Conservation (phyloP, 2,888 invertebrate species). For the Cabera pusaria region DNA sequence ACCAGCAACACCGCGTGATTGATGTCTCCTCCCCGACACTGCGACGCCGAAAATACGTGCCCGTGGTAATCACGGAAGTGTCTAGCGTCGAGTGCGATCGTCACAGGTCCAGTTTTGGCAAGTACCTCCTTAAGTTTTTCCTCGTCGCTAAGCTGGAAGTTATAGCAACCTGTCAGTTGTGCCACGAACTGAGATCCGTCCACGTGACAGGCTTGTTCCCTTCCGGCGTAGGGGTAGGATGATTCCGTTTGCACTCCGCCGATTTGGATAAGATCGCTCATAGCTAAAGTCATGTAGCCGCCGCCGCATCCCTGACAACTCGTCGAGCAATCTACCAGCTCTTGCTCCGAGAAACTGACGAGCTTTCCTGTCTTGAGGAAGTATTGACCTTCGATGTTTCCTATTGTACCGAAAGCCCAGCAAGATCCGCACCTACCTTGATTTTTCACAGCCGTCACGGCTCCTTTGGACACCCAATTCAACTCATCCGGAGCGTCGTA, state of each 20-base stretch:
- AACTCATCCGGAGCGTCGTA: slow-evolving; percentile 6
- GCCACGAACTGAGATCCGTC: too few relatives aligned
- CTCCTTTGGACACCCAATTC: slow-evolving; percentile 4
- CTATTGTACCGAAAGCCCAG: slow-evolving; percentile 1
- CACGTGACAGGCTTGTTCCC: neutral
- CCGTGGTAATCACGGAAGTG: too few relatives aligned
- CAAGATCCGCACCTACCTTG: neutral
- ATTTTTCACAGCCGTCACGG: neutral
- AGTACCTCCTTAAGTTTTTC: too few relatives aligned
- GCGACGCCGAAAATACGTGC: too few relatives aligned
- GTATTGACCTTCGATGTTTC: slow-evolving; percentile 2
- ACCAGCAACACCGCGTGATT: too few relatives aligned
- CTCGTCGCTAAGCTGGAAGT: too few relatives aligned
- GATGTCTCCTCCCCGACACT: too few relatives aligned
- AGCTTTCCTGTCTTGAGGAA: neutral
- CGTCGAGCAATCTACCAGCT: slow-evolving; percentile 1
- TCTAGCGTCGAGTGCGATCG: too few relatives aligned
- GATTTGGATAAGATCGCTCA: neutral
- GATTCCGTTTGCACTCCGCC: slow-evolving; percentile 5
- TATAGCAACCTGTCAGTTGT: too few relatives aligned
- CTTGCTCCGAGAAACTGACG: neutral
- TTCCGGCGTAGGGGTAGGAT: slow-evolving; percentile 2
- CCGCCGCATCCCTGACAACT: neutral
- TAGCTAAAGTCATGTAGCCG: neutral
- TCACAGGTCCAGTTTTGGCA: too few relatives aligned